Conservation (phyloP, 2,797 vertebrate species). For the Holocentrus rufus region DNA sequence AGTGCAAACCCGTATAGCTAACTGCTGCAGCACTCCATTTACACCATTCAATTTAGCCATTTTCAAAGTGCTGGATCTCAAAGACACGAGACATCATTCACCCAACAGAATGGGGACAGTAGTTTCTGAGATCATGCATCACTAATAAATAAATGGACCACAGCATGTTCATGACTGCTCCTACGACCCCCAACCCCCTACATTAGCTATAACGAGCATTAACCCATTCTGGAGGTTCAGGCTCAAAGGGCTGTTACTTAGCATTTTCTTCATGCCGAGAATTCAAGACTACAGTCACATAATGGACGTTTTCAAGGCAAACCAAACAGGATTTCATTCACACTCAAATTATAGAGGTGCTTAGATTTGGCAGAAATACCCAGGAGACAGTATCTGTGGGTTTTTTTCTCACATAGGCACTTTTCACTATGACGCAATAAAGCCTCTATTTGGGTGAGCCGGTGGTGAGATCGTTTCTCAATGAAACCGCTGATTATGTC, state of each 20-base stretch:
- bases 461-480: neutral
- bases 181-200: neutral
- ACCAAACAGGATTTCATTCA: constrained; percentile 10
- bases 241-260: constrained; percentile 31
- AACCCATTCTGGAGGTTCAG: constrained; percentile 9
- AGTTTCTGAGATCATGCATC: constrained; percentile 17
- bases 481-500: neutral
- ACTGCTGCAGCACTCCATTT: no score
- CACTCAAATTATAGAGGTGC: constrained; percentile 34
- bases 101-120: neutral
- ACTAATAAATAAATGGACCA: constrained; percentile 28
- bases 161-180: neutral
- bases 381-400: constrained; percentile 24
- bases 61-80: constrained; percentile 7
- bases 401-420: constrained; percentile 38
- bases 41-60: neutral
- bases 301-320: constrained; percentile 37
- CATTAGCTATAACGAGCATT: constrained; percentile 17
- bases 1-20: no score
- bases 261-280: constrained; percentile 30
- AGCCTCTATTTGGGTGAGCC: constrained; percentile 1
- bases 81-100: constrained; percentile 5
- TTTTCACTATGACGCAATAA: constrained; percentile 8
- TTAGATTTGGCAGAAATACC: constrained; percentile 27
- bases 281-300: constrained; percentile 41